These are phyloP conservation scores for Vireo altiloquus DNA, from an alignment of 2,113 vertebrate species.

Conservation along the genomic window DNA sequence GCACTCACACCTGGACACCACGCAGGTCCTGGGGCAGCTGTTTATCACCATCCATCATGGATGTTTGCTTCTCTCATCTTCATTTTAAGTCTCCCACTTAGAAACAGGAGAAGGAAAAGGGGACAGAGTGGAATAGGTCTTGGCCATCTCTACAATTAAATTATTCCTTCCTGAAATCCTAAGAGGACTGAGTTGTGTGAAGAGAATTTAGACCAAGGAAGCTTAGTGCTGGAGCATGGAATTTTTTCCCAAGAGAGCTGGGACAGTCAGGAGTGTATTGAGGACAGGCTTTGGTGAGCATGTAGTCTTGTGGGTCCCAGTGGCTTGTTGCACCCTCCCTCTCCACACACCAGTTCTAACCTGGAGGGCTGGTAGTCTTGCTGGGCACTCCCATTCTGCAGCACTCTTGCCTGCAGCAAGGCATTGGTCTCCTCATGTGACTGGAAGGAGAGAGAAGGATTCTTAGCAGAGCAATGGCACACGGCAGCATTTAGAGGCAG, in stretches of 20 bases:
- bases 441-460: slow-evolving; percentile 44
- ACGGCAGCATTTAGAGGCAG: background rate
- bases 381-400: slow-evolving; percentile 70
- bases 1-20: background rate
- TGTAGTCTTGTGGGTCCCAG: no score
- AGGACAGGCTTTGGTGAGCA: background rate
- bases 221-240: background rate
- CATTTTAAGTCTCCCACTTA: background rate
- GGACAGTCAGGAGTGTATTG: background rate
- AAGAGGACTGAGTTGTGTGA: background rate
- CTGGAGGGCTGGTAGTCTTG: slow-evolving; percentile 72
- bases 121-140: background rate
- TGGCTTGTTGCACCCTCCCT: background rate
- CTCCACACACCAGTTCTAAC: slow-evolving; percentile 60
- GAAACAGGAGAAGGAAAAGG: background rate
- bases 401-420: slow-evolving; percentile 71
- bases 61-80: background rate
- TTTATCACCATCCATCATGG: background rate
- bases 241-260: background rate
- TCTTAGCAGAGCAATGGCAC: background rate
- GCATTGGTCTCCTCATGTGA: slow-evolving; percentile 71
- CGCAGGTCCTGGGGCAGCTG: background rate
- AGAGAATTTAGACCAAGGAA: background rate
- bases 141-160: background rate
- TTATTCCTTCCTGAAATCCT: background rate